Percentiles rank a stretch among this genome's conserved stretches.
These are phyloP conservation scores for Hydrophis major DNA, from an alignment of 2,797 vertebrate genomes.

Conservation along the genomic window DNA sequence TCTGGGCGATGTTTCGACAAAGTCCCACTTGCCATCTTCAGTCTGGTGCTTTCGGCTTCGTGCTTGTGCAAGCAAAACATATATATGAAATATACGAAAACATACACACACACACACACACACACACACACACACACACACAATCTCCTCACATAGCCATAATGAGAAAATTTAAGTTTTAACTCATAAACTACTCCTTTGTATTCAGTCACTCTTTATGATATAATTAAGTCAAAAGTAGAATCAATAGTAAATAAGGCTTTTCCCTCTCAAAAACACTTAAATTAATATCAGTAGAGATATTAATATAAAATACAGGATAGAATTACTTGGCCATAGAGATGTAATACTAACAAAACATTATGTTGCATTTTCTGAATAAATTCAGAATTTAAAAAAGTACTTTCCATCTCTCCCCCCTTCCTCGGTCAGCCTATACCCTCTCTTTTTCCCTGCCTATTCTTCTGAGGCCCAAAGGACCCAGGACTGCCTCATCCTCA, in stretches of 20 bases:
- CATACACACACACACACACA: too few relatives aligned
- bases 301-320: slow-evolving; percentile 41
- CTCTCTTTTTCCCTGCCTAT: too few relatives aligned
- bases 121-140: too few relatives aligned
- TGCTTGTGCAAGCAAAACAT: too few relatives aligned
- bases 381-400: slow-evolving; percentile 19
- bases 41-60: too few relatives aligned
- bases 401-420: too few relatives aligned
- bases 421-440: too few relatives aligned
- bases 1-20: too few relatives aligned
- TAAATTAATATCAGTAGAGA: slow-evolving; percentile 18
- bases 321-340: slow-evolving; percentile 24
- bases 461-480: too few relatives aligned
- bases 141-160: not conserved
- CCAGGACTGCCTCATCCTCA: too few relatives aligned
- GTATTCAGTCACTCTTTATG: slow-evolving; percentile 56
- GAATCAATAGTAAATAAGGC: slow-evolving; percentile 41
- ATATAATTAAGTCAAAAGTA: slow-evolving; percentile 36
- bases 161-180: slow-evolving; percentile 37
- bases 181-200: slow-evolving; percentile 41
- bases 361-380: slow-evolving; percentile 14
- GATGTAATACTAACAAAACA: slow-evolving; percentile 27
- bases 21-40: too few relatives aligned
- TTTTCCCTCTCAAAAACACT: slow-evolving; percentile 29
- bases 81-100: too few relatives aligned